Evolutionary conservation across 2,113 vertebrate species (phyloP).

Genomic region (Calyptomena viridis): DNA sequence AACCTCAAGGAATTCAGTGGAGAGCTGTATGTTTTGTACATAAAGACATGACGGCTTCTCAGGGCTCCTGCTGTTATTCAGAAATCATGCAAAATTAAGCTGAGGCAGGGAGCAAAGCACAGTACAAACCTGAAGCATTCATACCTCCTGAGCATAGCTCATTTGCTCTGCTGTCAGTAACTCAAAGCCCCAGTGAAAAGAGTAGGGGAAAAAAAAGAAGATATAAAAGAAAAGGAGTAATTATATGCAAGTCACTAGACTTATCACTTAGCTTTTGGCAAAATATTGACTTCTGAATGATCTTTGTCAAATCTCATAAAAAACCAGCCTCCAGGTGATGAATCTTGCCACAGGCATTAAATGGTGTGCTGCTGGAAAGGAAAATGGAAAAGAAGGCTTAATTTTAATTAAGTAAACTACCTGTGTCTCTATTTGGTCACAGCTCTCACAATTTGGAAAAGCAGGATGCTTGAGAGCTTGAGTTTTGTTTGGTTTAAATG

Average conservation of each 20-base stretch:
- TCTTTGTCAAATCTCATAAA: slow-evolving; percentile 62
- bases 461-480: neutral
- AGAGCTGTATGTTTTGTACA: neutral
- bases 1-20: neutral
- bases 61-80: slow-evolving; percentile 32
- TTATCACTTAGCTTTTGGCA: slow-evolving; percentile 62
- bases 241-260: slow-evolving; percentile 41
- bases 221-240: slow-evolving; percentile 33
- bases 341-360: slow-evolving; percentile 43
- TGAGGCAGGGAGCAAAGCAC: slow-evolving; percentile 22
- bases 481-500: slow-evolving; percentile 36
- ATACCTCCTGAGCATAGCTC: slow-evolving; percentile 41
- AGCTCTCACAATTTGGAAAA: neutral
- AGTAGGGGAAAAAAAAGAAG: neutral
- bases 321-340: slow-evolving; percentile 29
- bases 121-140: neutral
- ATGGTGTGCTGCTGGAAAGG: neutral
- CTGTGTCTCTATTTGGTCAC: neutral
- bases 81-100: slow-evolving; percentile 51
- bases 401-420: slow-evolving; percentile 39
- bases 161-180: slow-evolving; percentile 65
- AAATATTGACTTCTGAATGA: slow-evolving; percentile 61
- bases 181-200: slow-evolving; percentile 38
- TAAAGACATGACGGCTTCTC: neutral
- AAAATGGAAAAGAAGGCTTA: neutral